phyloP scores from a whole-genome alignment of 2,888 invertebrate species.

The Gortyna flavago region DNA sequence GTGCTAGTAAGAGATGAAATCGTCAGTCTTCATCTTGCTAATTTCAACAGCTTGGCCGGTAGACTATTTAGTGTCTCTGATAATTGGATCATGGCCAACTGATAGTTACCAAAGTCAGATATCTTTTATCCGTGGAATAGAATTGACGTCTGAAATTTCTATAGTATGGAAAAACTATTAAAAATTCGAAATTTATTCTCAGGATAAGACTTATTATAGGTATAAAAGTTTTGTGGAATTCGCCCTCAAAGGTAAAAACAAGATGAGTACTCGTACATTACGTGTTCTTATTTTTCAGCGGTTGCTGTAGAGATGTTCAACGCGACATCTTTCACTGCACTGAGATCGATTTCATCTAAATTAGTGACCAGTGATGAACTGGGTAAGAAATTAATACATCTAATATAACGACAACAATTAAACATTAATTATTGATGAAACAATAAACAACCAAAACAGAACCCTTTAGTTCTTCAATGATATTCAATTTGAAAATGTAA shows the following conservation, averaged over 20 bases:
- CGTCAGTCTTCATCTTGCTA: background rate
- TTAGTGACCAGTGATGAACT: slow-evolving; percentile 92
- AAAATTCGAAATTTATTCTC: no score
- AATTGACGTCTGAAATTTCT: no score
- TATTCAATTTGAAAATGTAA: no score
- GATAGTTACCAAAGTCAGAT: background rate
- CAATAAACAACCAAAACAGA: no score
- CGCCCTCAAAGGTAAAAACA: background rate
- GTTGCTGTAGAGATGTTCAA: slow-evolving; percentile 92
- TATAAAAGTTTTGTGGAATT: background rate
- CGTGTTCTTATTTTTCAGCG: slow-evolving; percentile 85
- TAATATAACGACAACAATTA: background rate
- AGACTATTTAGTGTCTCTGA: background rate
- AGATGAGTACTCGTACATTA: background rate
- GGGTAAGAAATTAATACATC: slow-evolving; percentile 81
- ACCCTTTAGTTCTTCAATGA: no score
- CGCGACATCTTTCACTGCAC: slow-evolving; percentile 93
- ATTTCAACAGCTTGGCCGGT: background rate
- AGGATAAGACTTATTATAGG: no score
- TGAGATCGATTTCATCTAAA: slow-evolving; percentile 94
- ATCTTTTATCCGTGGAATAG: no score
- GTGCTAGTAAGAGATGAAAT: no score
- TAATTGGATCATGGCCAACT: background rate
- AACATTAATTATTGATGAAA: background rate
- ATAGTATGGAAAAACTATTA: no score